Evolutionary conservation across 64 coral and sea anemone species (phyloP).

Genomic region (Pocillopora verrucosa): DNA sequence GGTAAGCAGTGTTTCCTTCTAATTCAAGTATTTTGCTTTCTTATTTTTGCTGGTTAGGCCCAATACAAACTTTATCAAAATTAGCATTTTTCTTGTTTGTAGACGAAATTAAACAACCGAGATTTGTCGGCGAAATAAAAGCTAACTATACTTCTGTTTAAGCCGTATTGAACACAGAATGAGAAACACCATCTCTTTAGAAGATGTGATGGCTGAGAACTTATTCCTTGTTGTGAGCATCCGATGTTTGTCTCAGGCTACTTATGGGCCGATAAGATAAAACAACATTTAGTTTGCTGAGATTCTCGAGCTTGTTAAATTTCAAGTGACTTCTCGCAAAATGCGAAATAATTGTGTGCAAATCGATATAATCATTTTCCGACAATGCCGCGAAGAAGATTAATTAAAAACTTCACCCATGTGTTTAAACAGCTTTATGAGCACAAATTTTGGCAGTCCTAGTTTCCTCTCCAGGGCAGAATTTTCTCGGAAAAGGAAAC

Average conservation of each 20-base stretch:
- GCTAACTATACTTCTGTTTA: conserved; percentile 15
- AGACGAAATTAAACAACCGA: conserved; percentile 29
- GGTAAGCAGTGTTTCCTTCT: conserved; percentile 21
- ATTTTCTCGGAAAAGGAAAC: conserved; percentile 12
- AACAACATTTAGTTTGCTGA: conserved; percentile 29
- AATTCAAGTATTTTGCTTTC: conserved; percentile 45
- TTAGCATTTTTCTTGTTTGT: conserved; percentile 52
- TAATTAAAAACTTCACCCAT: conserved; percentile 64
- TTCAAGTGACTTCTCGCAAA: conserved; percentile 44
- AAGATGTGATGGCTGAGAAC: neutral
- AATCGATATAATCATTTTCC: conserved; percentile 56
- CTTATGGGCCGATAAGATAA: neutral
- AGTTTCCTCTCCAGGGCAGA: conserved; percentile 20
- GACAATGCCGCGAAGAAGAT: conserved; percentile 60
- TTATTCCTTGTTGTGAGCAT: neutral
- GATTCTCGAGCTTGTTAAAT: conserved; percentile 45
- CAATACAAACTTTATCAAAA: conserved; percentile 34
- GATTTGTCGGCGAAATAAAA: conserved; percentile 50
- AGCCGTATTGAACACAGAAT: neutral
- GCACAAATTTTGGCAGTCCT: conserved; percentile 36
- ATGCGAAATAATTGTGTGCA: conserved; percentile 43
- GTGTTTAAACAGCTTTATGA: conserved; percentile 69
- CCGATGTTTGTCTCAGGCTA: neutral
- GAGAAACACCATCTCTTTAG: conserved; percentile 7
- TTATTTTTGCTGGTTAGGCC: conserved; percentile 42